phyloP scores from a whole-genome alignment of 2,113 vertebrate species.

The Alces alces region DNA sequence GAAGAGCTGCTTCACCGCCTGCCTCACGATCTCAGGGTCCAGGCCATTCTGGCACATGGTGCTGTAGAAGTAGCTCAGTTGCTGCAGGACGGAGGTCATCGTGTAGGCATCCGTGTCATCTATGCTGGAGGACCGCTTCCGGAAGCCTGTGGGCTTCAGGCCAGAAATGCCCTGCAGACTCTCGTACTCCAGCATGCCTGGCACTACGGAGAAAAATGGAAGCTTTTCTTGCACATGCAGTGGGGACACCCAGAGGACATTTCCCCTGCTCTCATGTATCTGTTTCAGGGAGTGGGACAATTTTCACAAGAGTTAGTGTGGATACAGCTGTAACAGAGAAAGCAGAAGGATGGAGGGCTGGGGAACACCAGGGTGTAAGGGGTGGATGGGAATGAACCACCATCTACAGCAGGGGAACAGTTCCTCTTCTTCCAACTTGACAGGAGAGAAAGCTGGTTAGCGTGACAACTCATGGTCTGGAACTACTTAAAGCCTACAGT shows the following conservation, averaged over 20 bases:
- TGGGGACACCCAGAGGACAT: not conserved
- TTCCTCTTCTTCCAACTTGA: not conserved
- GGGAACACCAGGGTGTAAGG: fast-evolving
- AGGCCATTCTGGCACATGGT: constrained; percentile 93
- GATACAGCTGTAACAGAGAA: not conserved
- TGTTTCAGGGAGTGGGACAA: not conserved
- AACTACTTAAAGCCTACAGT: not conserved
- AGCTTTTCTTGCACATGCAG: not conserved
- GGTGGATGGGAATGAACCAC: fast-evolving
- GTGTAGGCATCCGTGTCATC: constrained; percentile 89
- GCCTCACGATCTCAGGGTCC: constrained; percentile 88
- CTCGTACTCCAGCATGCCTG: constrained; percentile 95
- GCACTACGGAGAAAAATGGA: constrained; percentile 79
- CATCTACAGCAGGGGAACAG: not conserved
- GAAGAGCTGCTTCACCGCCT: constrained; percentile 92
- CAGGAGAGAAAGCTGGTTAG: not conserved
- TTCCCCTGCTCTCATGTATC: not conserved
- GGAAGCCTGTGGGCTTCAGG: constrained; percentile 94
- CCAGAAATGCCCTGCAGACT: constrained; percentile 96
- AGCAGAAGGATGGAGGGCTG: not conserved
- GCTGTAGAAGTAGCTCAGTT: constrained; percentile 89
- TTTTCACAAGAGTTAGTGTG: not conserved
- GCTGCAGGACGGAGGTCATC: constrained; percentile 91
- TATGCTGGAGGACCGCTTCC: constrained; percentile 93
- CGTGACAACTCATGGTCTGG: not conserved